phyloP scores from a whole-genome alignment of 2,888 invertebrate genomes.

The Eupithecia dodoneata region DNA sequence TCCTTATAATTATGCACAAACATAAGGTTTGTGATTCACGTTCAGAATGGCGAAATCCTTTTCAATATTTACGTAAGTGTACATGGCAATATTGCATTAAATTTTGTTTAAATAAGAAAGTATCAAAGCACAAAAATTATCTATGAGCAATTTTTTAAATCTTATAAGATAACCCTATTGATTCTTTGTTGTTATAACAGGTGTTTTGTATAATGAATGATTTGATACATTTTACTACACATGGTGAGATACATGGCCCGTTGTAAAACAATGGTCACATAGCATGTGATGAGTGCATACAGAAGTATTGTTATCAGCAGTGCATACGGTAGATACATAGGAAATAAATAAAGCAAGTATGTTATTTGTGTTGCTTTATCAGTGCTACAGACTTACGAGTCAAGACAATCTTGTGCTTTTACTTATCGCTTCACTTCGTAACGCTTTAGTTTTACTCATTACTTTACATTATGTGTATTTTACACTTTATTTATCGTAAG shows the following conservation, averaged over 20 bases:
- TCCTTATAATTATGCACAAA: neutral
- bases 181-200: constrained; percentile 43
- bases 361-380: constrained; percentile 29
- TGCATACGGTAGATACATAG: constrained; percentile 27
- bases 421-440: constrained; percentile 17
- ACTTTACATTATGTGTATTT: neutral
- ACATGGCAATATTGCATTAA: neutral
- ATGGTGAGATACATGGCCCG: neutral
- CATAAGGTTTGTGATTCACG: neutral
- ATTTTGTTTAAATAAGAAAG: neutral
- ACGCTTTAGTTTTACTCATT: neutral
- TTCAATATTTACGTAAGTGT: neutral
- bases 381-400: constrained; percentile 20
- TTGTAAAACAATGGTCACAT: constrained; percentile 5
- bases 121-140: neutral
- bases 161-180: neutral
- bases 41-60: neutral
- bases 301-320: constrained; percentile 21
- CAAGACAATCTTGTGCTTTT: constrained; percentile 20
- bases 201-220: constrained; percentile 46
- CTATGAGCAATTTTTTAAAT: neutral
- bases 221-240: neutral
- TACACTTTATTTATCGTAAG: neutral
- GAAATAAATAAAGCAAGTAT: constrained; percentile 39
- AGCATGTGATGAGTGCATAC: neutral